Percentiles rank a stretch among this genome's conserved stretches.
Conservation (phyloP, 1,140 invertebrate species). For the Orchesella cincta region DNA sequence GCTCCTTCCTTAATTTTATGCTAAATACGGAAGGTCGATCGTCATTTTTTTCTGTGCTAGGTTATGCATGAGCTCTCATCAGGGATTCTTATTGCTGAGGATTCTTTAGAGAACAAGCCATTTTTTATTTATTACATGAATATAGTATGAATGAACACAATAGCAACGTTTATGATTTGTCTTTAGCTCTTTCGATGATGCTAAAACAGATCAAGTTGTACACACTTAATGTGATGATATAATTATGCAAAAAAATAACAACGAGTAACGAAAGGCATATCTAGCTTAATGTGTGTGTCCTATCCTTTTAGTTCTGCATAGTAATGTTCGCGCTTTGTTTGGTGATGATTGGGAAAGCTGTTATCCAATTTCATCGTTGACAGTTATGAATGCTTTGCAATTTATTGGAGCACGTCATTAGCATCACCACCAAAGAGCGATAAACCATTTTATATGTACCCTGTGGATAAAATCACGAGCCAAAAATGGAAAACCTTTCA, state of each 20-base stretch:
- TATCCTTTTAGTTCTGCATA: background rate
- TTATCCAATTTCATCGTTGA: constrained; percentile 27
- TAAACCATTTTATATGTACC: constrained; percentile 11
- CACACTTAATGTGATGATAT: too few species aligned
- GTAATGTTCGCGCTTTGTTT: background rate
- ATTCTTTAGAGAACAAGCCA: background rate
- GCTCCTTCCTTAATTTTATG: constrained; percentile 13
- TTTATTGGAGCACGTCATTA: constrained; percentile 23
- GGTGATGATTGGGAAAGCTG: constrained; percentile 21
- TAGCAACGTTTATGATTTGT: too few species aligned
- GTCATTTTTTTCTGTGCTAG: background rate
- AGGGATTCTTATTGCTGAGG: background rate
- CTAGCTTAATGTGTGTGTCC: too few species aligned
- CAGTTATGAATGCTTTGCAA: constrained; percentile 23
- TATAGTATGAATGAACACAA: too few species aligned
- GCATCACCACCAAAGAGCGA: background rate
- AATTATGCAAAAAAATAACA: background rate
- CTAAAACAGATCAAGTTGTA: too few species aligned
- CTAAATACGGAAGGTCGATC: constrained; percentile 16
- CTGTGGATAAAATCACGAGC: background rate
- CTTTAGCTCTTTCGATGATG: too few species aligned
- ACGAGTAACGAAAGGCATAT: background rate
- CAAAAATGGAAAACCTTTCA: constrained; percentile 18
- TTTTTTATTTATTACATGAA: too few species aligned
- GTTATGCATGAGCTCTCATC: background rate